A percentile compares a stretch with the other conserved stretches of the same genome.
Conservation (phyloP, 2,113 vertebrate genomes). For the Charadrius vociferus region DNA sequence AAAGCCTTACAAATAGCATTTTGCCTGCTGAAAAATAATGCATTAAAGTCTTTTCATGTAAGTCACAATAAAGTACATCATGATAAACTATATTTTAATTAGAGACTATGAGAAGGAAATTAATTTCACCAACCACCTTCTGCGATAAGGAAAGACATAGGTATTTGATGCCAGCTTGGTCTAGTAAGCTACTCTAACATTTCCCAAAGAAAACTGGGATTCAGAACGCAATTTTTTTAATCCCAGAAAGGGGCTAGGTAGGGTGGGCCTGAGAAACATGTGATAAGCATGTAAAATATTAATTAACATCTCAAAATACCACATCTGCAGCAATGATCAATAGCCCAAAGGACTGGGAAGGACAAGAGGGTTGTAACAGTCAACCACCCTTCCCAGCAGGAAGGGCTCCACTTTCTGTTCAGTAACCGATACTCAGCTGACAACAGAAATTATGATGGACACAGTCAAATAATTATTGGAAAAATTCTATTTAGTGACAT, state of each 20-base stretch:
- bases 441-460: not conserved
- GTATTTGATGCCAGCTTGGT: not conserved
- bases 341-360: not conserved
- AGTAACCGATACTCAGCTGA: not conserved
- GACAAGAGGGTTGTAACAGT: not conserved
- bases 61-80: not conserved
- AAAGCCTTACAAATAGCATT: not conserved
- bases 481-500: not conserved
- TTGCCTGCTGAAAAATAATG: not conserved
- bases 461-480: not conserved
- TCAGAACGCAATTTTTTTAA: not conserved
- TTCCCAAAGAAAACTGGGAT: not conserved
- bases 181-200: not conserved
- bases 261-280: not conserved
- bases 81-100: slow-evolving; percentile 41
- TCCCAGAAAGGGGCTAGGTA: not conserved
- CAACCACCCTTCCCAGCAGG: not conserved
- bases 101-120: not conserved
- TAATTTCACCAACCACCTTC: not conserved
- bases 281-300: not conserved
- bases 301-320: not conserved
- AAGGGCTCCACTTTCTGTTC: not conserved
- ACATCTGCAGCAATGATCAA: not conserved
- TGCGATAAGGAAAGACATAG: not conserved
- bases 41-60: not conserved